Evolutionary conservation across 2,888 invertebrate genomes (phyloP), one percentile per base, ranked within the genome.

Genomic region (Acleris holmiana): DNA sequence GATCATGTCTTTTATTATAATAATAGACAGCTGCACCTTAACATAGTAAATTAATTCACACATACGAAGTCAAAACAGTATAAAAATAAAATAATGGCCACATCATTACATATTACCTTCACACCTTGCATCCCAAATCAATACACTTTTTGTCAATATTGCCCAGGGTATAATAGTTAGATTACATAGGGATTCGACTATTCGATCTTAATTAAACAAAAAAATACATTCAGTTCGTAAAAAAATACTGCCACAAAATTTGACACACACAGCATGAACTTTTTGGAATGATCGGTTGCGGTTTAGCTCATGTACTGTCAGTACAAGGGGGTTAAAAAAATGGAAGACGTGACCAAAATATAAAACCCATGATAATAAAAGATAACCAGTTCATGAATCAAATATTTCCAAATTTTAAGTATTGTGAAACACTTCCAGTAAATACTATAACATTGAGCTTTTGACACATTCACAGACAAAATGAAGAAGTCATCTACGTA

Each of bases 361-460:
- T 19, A 46, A 4, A 40, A 41, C 61, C 46, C 13, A 25, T 29
- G 29, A 8, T 62, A 51, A 65, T 60, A 61, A 60, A 58, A 50
- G 19, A 19, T 18, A 55, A 56, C 47, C 59, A 63, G 46, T 61
- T 35, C 47, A 62, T 56, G 51, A 55, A 56, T 58, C 69, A 72
- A 72, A 61, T 66, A 68, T 71, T 70, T 56, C 61, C 50, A 68
- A 67, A 68, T 64, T 54, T 66, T 64, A 59, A 58, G 46, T 66
- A 67, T 68, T 67, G 69, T 67, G 61, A 61, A 70, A 67, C 59
- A 69, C 70, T 73, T 72, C 68, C 44, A n/a, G 35, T 13, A 19
- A 74, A 76, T 75, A 76, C 73, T 75, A 80, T 80, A 77, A 80
- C 76, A 85, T 90, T 89, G 90, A 89, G 89, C 89, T 85, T 87